Evolutionary conservation across 1,140 invertebrate genomes (phyloP).

Genomic region (Meloidogyne chitwoodi): DNA sequence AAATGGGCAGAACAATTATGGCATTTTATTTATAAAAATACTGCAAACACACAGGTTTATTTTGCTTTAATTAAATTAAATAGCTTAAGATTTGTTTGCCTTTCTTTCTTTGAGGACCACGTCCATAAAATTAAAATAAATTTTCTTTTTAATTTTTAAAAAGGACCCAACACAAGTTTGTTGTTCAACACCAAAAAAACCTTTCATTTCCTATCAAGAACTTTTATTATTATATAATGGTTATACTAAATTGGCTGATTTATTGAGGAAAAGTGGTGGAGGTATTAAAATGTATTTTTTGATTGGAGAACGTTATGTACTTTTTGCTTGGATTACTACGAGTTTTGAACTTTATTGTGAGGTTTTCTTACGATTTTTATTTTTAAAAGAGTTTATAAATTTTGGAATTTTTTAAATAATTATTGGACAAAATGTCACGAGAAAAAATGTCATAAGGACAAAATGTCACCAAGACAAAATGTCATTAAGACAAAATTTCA

Average conservation of each 20-base stretch:
- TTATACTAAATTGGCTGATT: conserved; percentile 37
- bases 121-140: background rate
- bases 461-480: too few relatives aligned
- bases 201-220: conserved; percentile 36
- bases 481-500: background rate
- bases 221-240: conserved; percentile 35
- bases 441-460: background rate
- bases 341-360: conserved; percentile 42
- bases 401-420: background rate
- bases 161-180: conserved; percentile 38
- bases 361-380: background rate
- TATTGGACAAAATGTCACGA: background rate
- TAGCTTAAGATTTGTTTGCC: too few relatives aligned
- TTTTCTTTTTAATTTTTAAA: background rate
- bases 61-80: background rate
- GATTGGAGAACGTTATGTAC: conserved; percentile 26
- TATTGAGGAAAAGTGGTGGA: conserved; percentile 27
- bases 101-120: too few relatives aligned
- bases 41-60: conserved; percentile 1
- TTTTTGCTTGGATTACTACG: conserved; percentile 43
- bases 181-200: conserved; percentile 45
- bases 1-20: conserved; percentile 31
- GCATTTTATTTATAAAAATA: conserved; percentile 50
- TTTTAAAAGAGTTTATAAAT: background rate
- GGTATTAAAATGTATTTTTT: conserved; percentile 40